Base-by-base conservation (phyloP, 2,888 invertebrate species). In the Notodonta ziczac region DNA sequence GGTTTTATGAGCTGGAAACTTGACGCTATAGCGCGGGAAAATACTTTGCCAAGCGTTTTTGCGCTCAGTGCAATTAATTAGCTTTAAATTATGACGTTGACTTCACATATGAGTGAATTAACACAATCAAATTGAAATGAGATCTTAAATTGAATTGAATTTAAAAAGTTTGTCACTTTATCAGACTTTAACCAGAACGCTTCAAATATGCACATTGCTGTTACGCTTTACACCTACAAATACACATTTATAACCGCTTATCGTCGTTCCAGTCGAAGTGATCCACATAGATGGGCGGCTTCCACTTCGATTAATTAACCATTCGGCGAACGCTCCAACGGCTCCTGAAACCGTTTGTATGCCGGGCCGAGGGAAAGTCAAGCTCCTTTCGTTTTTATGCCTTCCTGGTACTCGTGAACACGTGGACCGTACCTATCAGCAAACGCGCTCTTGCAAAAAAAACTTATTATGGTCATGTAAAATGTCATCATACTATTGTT, bases 351-450 rank as follows among this genome's bases (percentile, higher is more conserved):
- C 76, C 58, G 77, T 74, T 72, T 76, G 77, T 72, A 75, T 77
- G 82, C 66, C 78, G 78, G 74, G 79, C 69, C 80, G 78, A 73
- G 71, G 63, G 75, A 78, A 80, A 80, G 78, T 79, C 81, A 81
- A 74, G 77, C 75, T 39, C 75, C 66, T 76, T 63, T 67, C 63
- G 72, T 65, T 66, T 59, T 72, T 76, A 70, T 78, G 53, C 55
- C 72, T 83, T 78, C 80, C 81, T 80, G 67, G 69, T 77, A 76
- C 65, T 60, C 67, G 55, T 72, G 64, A 68, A 46, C 62, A 56
- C 56, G 65, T 65, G 69, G 74, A 68, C 62, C 60, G 68, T 61
- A 59, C 71, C 24, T 24, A 24, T 24, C 54, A 24, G 65, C 63
- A 42, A 58, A 53, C 58, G 56, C 13, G 35, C 53, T 56, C 52